Base-by-base conservation (phyloP, 2,113 vertebrate genomes). In the Cynoglossus semilaevis region DNA sequence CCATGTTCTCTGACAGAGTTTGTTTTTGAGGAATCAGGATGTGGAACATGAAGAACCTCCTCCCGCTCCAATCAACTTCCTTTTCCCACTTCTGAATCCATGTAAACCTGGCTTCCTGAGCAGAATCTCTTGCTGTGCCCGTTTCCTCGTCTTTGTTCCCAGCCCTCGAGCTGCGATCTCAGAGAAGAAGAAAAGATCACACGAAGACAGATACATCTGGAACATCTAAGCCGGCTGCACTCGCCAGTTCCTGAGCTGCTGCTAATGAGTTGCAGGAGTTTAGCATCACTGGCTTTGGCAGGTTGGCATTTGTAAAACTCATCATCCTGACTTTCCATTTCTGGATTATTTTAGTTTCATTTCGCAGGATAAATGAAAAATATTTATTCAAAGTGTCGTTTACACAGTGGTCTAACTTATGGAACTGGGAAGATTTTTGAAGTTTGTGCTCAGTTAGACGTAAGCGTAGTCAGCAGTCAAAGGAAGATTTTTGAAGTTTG, bases 191-290 rank as follows among this genome's bases (percentile, higher is more conserved):
- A n/a, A 34, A 75, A 70, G 77, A 82, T 66, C 60, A 67, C 38
- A 35, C 45, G 40, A 67, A 79, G 72, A 77, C 73, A 67, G 45
- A 45, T 55, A 12, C 65, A 68, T 74, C 51, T 81, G 68, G 67
- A 75, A 79, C 51, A 50, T 58, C 56, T 70, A 15, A 22, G 43
- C 50, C 12, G 51, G 50, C 58, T 65, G 49, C 53, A 58, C 41
- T 67, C 61, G 65, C 62, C 58, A 69, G 70, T 45, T 40, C 63
- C 53, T 7, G 10, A 74, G 58, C 55, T 63, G 61, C 66, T 49
- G 64, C 66, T 87, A 81, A 85, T 85, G 67, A 74, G 65, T 76
- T 63, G 47, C 72, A 81, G 70, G 41, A 43, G 37, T 59, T 52
- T 49, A 45, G 38, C 52, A 54, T 66, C 38, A 13, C 62, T 75